Base-by-base conservation (phyloP, 2,888 invertebrate species). In the Crocallis elinguaria region DNA sequence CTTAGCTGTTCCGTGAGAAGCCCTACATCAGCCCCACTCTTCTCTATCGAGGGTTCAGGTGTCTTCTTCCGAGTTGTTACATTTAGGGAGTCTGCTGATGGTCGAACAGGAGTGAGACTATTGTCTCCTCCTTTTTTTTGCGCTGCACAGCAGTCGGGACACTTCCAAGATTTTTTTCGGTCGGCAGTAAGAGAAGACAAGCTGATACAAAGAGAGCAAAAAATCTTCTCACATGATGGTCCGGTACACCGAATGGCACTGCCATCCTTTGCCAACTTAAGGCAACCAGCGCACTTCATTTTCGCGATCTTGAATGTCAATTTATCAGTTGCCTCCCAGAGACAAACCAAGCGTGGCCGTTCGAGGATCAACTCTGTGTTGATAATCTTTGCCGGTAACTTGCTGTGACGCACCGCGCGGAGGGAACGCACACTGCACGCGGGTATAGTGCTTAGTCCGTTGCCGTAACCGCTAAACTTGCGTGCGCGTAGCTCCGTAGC, bases 1-100 rank as follows among this genome's bases (percentile, higher is more conserved):
- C 12, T 1, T 7, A 46, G 30, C 21, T 37, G 37, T 7, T 37
- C 37, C 3, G 46, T 38, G 6, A 46, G 37, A 13, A 32, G 21
- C 9, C 27, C 33, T 12, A 19, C 13, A 3, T 23, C 32, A 16
- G 23, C 25, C 12, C 12, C 16, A 2, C 13, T 36, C 9, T 9
- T 23, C 1, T 43, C 35, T 14, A n/a, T 14, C n/a, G 14, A 5
- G 6, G 29, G n/a, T 1, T 45, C n/a, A n/a, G n/a, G n/a, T n/a
- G n/a, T n/a, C n/a, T 23, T n/a, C n/a, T n/a, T n/a, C n/a, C n/a
- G n/a, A n/a, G n/a, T n/a, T n/a, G n/a, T n/a, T n/a, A n/a, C n/a
- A n/a, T n/a, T n/a, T n/a, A n/a, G n/a, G n/a, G n/a, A n/a, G n/a
- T n/a, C n/a, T n/a, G n/a, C n/a, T n/a, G n/a, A n/a, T n/a, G n/a